A percentile compares a stretch with the other conserved stretches of the same genome.
These are phyloP conservation scores for Frankliniella intonsa DNA, from an alignment of 2,888 invertebrate species.

Conservation along the genomic window DNA sequence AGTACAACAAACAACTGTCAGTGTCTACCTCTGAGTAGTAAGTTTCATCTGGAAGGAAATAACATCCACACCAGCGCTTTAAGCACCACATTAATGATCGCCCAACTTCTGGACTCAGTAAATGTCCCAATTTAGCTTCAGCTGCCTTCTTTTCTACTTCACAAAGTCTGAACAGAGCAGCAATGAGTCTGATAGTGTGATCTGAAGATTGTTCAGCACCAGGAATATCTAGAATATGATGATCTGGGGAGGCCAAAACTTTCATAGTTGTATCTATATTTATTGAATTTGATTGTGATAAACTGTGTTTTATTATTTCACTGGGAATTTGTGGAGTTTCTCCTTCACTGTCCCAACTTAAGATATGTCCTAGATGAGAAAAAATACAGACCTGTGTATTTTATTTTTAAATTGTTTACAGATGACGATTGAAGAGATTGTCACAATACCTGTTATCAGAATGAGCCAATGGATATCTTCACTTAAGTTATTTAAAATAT, in stretches of 20 bases:
- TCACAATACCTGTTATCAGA: constrained; percentile 54
- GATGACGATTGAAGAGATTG: background rate
- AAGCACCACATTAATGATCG: constrained; percentile 75
- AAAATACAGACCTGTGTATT: background rate
- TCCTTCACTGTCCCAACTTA: constrained; percentile 63
- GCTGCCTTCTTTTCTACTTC: constrained; percentile 69
- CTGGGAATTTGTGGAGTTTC: constrained; percentile 62
- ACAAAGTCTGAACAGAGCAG: constrained; percentile 67
- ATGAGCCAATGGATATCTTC: constrained; percentile 90
- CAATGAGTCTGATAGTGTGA: constrained; percentile 60
- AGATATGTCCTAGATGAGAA: constrained; percentile 53
- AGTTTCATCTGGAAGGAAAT: constrained; percentile 56
- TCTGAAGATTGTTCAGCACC: constrained; percentile 51
- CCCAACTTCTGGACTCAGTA: constrained; percentile 74
- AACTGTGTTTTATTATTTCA: constrained; percentile 60
- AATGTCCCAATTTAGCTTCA: constrained; percentile 59
- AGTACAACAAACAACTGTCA: constrained; percentile 48
- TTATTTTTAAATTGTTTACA: constrained; percentile 27
- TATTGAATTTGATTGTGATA: constrained; percentile 49
- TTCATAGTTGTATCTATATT: constrained; percentile 51
- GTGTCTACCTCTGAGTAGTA: constrained; percentile 54
- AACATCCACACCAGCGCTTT: constrained; percentile 64
- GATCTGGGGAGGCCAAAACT: constrained; percentile 50
- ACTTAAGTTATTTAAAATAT: constrained; percentile 61
- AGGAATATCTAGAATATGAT: constrained; percentile 44